These are phyloP conservation scores for Enhydra lutris DNA, from an alignment of 2,113 vertebrate species.

Conservation along the genomic window DNA sequence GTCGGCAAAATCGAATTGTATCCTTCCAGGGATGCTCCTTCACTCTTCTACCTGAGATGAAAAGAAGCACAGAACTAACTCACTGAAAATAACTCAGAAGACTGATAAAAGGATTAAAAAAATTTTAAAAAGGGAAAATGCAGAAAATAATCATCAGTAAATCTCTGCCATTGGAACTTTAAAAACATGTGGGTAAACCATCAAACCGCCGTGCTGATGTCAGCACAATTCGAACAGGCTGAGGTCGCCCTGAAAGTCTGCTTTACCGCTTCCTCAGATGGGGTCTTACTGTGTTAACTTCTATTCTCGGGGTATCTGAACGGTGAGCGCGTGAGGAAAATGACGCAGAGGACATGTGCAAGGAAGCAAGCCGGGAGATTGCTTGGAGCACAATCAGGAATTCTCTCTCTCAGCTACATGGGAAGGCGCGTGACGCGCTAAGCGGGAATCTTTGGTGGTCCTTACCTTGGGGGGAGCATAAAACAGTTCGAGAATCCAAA, in stretches of 20 bases:
- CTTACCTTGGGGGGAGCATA: not conserved
- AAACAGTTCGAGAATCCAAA: not conserved
- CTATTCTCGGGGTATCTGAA: not conserved
- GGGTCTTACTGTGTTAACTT: not conserved
- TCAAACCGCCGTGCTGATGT: not conserved
- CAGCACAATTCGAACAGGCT: not conserved
- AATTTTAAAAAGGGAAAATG: not conserved
- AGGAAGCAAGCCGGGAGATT: not conserved
- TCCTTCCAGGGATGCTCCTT: conserved; percentile 38
- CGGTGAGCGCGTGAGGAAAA: not conserved
- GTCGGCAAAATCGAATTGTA: conserved; percentile 48
- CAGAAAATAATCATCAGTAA: conserved; percentile 17
- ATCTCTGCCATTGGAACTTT: not conserved
- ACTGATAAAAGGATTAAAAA: conserved; percentile 9
- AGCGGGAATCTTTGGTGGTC: not conserved
- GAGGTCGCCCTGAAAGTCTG: not conserved
- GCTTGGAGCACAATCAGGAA: not conserved
- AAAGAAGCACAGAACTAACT: conserved; percentile 5
- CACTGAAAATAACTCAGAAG: conserved; percentile 22
- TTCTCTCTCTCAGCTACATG: not conserved
- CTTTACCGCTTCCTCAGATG: not conserved
- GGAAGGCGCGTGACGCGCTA: not conserved
- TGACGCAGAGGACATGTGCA: not conserved
- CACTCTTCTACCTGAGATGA: conserved; percentile 53
- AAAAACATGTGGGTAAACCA: not conserved